These are phyloP conservation scores for Drosophila micromelanica DNA, from an alignment of 1,140 invertebrate species.

Conservation along the genomic window DNA sequence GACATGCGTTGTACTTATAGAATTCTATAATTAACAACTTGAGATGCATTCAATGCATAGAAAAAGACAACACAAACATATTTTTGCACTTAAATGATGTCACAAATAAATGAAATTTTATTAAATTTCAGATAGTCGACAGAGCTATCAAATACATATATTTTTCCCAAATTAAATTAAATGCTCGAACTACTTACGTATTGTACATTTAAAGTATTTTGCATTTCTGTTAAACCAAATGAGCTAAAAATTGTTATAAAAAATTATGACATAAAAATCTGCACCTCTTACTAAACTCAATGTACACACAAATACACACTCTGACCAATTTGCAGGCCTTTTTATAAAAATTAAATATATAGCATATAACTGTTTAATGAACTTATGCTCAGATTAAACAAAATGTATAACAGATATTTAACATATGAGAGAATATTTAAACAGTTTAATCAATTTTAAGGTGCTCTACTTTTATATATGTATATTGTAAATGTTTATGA, in stretches of 20 bases:
- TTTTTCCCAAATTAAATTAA: too few species aligned
- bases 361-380: slow-evolving; percentile 13
- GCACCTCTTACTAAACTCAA: slow-evolving; percentile 18
- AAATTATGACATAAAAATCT: slow-evolving; percentile 4
- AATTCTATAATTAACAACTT: background rate
- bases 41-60: background rate
- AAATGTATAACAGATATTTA: slow-evolving; percentile 10
- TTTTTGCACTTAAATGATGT: background rate
- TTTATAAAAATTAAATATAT: slow-evolving; percentile 35
- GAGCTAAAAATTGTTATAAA: background rate
- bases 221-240: slow-evolving; percentile 17
- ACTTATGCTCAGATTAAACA: slow-evolving; percentile 30
- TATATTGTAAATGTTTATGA: slow-evolving; percentile 42
- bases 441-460: slow-evolving; percentile 39
- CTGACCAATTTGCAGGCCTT: slow-evolving; percentile 47
- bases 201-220: slow-evolving; percentile 14
- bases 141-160: too few species aligned
- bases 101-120: background rate
- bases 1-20: slow-evolving; percentile 21
- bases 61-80: background rate
- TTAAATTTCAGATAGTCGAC: too few species aligned
- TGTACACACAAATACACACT: slow-evolving; percentile 1
- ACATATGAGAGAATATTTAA: slow-evolving; percentile 5
- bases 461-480: slow-evolving; percentile 44
- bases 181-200: slow-evolving; percentile 3